These are phyloP conservation scores for Coleophora deauratella DNA, from an alignment of 2,888 invertebrate species.

Conservation along the genomic window DNA sequence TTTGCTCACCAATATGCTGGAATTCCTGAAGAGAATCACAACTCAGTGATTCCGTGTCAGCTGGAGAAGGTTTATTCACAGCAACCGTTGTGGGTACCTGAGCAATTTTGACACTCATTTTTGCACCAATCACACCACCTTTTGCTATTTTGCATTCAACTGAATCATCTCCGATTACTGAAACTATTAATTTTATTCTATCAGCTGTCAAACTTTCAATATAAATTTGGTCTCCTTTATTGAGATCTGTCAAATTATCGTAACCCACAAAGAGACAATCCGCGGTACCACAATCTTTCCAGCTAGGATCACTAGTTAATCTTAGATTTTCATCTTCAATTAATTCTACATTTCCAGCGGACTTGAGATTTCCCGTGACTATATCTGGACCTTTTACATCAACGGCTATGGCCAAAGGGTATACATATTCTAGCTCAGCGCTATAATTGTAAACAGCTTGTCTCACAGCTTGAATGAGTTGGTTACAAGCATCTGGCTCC, in stretches of 20 bases:
- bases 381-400: conserved; percentile 18
- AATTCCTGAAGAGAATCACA: not conserved
- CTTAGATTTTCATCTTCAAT: conserved; percentile 29
- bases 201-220: not conserved
- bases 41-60: not conserved
- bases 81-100: not conserved
- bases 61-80: not conserved
- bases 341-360: conserved; percentile 13
- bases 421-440: conserved; percentile 22
- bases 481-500: conserved; percentile 20
- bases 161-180: conserved; percentile 24
- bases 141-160: conserved; percentile 46
- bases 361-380: conserved; percentile 16
- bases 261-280: conserved; percentile 51
- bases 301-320: conserved; percentile 42
- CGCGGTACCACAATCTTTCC: conserved; percentile 42
- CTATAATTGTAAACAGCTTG: conserved; percentile 23
- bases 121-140: conserved; percentile 45
- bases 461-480: conserved; percentile 22
- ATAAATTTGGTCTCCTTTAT: conserved; percentile 36
- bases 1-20: conserved; percentile 9
- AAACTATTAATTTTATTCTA: not conserved
- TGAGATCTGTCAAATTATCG: conserved; percentile 36
- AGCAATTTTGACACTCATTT: conserved; percentile 21
- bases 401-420: conserved; percentile 26